Evolutionary conservation across 2,113 vertebrate species (phyloP).

Genomic region (Sapajus apella): DNA sequence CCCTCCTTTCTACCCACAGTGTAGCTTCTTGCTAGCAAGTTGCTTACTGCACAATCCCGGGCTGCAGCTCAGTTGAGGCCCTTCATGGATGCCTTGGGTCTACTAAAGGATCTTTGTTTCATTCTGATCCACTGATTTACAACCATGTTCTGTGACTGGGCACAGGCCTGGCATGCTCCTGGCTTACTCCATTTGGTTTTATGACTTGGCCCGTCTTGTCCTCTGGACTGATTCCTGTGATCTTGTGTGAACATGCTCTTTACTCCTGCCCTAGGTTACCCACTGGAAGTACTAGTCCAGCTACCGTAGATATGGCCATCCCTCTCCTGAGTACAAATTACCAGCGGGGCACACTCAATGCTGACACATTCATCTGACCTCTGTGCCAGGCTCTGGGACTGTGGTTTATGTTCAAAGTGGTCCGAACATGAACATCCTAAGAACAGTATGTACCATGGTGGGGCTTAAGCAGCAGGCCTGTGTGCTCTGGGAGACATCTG

Average conservation of each 20-base stretch:
- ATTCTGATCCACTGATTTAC: background rate
- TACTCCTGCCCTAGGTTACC: too few relatives aligned
- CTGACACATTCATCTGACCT: too few relatives aligned
- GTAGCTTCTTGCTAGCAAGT: background rate
- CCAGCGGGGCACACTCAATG: background rate
- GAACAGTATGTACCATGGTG: background rate
- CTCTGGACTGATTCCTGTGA: background rate
- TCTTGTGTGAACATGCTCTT: background rate
- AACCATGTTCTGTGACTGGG: background rate
- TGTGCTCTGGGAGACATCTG: background rate
- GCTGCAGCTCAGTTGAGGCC: background rate
- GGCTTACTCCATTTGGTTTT: background rate
- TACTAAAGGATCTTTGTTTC: background rate
- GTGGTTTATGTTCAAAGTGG: background rate
- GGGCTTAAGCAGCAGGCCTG: background rate
- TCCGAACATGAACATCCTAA: accelerated
- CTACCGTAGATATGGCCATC: background rate
- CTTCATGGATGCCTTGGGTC: background rate
- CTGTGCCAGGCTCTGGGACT: background rate
- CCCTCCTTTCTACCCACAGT: background rate
- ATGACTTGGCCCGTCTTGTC: background rate
- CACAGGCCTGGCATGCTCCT: background rate
- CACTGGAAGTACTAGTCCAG: background rate
- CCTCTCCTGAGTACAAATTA: background rate
- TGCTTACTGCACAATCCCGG: background rate